Conservation (phyloP, 2,113 vertebrate species). For the Montifringilla adamsi region DNA sequence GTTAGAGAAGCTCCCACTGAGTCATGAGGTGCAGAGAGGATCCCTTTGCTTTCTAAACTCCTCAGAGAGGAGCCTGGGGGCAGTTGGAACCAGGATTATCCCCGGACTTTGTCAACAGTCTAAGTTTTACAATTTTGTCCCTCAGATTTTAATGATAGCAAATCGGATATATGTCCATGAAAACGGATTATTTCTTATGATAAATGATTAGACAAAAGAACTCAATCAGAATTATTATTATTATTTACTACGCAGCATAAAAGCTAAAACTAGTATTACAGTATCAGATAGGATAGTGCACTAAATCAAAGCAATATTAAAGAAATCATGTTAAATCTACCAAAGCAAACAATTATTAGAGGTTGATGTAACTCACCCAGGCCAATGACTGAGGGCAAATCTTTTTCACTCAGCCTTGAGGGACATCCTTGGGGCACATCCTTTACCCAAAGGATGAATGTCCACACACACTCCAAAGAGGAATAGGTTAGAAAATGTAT, state of each 20-base stretch:
- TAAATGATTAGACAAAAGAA: not conserved
- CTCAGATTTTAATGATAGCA: not conserved
- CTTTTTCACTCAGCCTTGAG: not conserved
- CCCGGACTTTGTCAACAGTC: not conserved
- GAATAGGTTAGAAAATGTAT: not conserved
- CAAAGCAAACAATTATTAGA: not conserved
- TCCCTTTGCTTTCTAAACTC: not conserved
- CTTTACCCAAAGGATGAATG: not conserved
- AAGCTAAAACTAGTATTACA: not conserved
- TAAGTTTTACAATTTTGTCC: not conserved
- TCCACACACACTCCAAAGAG: not conserved
- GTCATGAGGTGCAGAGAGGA: not conserved
- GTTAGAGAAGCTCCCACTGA: not conserved
- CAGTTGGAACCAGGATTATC: not conserved
- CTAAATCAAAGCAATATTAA: not conserved
- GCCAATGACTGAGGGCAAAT: not conserved
- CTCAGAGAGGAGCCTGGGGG: not conserved
- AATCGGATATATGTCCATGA: not conserved
- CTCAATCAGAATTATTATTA: not conserved
- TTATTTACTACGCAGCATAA: not conserved
- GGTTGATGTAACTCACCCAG: not conserved
- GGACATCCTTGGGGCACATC: not conserved
- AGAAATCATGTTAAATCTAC: not conserved
- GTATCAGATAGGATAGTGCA: not conserved
- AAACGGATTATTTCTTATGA: not conserved